These are phyloP conservation scores for Stegodyphus mimosarum DNA, from an alignment of 1,140 invertebrate species.

Conservation along the genomic window DNA sequence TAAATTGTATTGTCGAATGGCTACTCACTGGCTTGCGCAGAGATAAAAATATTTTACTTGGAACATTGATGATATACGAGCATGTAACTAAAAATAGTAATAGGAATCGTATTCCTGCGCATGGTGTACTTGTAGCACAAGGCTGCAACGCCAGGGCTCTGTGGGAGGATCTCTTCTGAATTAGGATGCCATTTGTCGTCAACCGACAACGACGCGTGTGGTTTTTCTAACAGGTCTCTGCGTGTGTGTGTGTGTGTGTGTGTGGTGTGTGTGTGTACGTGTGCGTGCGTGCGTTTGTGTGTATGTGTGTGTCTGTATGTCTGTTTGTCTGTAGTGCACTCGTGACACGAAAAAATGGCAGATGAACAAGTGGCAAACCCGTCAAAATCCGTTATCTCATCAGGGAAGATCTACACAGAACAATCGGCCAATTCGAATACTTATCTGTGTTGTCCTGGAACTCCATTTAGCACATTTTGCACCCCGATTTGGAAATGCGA, in stretches of 20 bases:
- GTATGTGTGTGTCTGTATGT: too few relatives aligned
- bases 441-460: neutral
- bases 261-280: too few relatives aligned
- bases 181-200: neutral
- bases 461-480: slow-evolving; percentile 6
- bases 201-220: slow-evolving; percentile 6
- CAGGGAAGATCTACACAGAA: slow-evolving; percentile 21
- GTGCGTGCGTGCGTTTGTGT: too few relatives aligned
- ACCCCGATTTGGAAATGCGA: neutral
- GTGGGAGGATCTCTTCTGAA: neutral
- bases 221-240: neutral
- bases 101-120: neutral
- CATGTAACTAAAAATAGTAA: neutral
- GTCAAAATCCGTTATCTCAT: slow-evolving; percentile 12
- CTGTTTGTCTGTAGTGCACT: too few relatives aligned
- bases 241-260: too few relatives aligned
- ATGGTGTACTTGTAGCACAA: slow-evolving; percentile 4
- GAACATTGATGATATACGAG: neutral
- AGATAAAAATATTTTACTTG: too few relatives aligned
- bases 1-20: too few relatives aligned
- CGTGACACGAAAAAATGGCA: too few relatives aligned
- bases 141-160: neutral
- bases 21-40: too few relatives aligned
- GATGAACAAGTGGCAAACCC: too few relatives aligned
- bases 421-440: neutral